phyloP scores from a whole-genome alignment of 2,888 invertebrate genomes.

The Schizotus pectinicornis region DNA sequence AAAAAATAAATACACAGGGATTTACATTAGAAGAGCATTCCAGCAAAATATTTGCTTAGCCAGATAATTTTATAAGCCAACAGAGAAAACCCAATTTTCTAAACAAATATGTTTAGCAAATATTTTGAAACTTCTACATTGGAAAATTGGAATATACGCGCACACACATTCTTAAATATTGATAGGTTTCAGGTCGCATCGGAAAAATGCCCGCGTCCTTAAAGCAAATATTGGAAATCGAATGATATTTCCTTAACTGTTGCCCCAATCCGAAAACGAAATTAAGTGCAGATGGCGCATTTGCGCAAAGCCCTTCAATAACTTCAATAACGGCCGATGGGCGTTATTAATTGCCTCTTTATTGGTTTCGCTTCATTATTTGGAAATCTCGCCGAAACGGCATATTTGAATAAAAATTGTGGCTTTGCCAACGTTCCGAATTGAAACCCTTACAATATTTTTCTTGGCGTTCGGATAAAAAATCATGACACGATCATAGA shows the following conservation, averaged over 20 bases:
- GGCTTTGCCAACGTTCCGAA: constrained; percentile 6
- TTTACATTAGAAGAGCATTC: constrained; percentile 15
- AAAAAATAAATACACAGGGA: constrained; percentile 10
- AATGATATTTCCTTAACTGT: neutral
- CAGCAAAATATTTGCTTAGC: constrained; percentile 21
- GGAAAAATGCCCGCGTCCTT: neutral
- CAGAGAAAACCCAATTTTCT: constrained; percentile 19
- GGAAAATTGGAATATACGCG: constrained; percentile 3
- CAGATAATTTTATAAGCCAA: constrained; percentile 20
- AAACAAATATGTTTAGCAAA: constrained; percentile 17
- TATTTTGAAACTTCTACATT: constrained; percentile 6
- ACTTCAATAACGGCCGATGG: no score
- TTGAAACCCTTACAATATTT: constrained; percentile 30
- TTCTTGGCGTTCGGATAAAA: constrained; percentile 28
- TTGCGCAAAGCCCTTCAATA: no score
- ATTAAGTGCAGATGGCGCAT: neutral
- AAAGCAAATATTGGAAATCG: neutral
- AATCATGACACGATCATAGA: constrained; percentile 37
- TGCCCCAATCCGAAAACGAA: neutral
- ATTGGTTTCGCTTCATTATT: no score
- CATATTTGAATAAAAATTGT: neutral
- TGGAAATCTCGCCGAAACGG: neutral
- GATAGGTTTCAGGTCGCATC: neutral
- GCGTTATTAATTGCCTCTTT: no score
- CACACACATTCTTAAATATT: neutral